Evolutionary conservation across 2,888 invertebrate species (phyloP).

Genomic region (Latrodectus elegans): DNA sequence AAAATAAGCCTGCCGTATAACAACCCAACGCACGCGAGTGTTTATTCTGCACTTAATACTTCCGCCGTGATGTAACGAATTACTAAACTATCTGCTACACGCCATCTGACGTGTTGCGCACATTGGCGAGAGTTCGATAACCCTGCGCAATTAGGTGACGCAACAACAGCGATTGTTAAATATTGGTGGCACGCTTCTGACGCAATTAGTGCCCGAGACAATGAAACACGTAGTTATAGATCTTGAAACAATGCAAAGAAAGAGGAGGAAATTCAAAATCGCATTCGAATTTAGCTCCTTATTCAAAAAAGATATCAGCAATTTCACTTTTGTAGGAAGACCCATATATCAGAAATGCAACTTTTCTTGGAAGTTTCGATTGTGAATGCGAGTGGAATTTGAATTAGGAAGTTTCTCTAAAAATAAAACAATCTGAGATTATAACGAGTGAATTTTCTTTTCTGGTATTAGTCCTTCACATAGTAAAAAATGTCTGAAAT

Average conservation of each 20-base stretch:
- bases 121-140: conserved; percentile 48
- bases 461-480: background rate
- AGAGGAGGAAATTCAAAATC: conserved; percentile 32
- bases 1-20: conserved; percentile 4
- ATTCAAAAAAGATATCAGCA: background rate
- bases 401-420: no score
- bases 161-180: conserved; percentile 21
- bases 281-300: background rate
- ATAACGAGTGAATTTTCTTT: no score
- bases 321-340: background rate
- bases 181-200: conserved; percentile 32
- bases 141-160: conserved; percentile 46
- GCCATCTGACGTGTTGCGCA: conserved; percentile 36
- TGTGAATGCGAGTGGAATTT: no score
- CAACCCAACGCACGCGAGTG: conserved; percentile 2
- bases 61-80: conserved; percentile 58
- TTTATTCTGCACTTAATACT: conserved; percentile 18
- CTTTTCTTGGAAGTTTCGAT: no score
- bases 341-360: background rate
- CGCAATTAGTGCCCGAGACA: conserved; percentile 52
- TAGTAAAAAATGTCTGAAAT: background rate
- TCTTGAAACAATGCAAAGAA: conserved; percentile 42
- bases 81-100: conserved; percentile 42
- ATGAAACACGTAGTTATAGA: conserved; percentile 42
- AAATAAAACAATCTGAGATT: no score